phyloP scores from a whole-genome alignment of 2,888 invertebrate genomes.

The Sarcophaga caerulescens region DNA sequence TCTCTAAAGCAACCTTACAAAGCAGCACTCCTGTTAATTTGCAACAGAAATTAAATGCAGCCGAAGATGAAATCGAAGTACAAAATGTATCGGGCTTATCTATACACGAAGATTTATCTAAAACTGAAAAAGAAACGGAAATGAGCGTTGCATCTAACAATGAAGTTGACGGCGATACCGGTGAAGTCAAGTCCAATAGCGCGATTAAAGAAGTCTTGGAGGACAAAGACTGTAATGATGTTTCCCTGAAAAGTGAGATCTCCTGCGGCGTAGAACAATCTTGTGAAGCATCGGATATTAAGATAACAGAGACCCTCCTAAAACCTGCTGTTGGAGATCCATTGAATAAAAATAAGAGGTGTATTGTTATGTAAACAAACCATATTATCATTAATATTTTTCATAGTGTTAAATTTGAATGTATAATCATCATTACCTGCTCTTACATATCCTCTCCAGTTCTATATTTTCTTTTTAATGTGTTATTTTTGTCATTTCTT shows the following conservation, averaged over 20 bases:
- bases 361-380: slow-evolving; percentile 72
- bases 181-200: slow-evolving; percentile 33
- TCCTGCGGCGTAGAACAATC: slow-evolving; percentile 36
- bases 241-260: slow-evolving; percentile 38
- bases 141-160: slow-evolving; percentile 67
- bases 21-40: slow-evolving; percentile 75
- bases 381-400: slow-evolving; percentile 33
- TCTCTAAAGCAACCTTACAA: slow-evolving; percentile 76
- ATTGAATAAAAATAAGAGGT: slow-evolving; percentile 69
- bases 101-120: slow-evolving; percentile 73
- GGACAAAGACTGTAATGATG: slow-evolving; percentile 44
- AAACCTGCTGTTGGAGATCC: slow-evolving; percentile 68
- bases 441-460: slow-evolving; percentile 12
- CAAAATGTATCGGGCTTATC: slow-evolving; percentile 77
- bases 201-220: slow-evolving; percentile 44
- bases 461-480: slow-evolving; percentile 4
- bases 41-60: slow-evolving; percentile 67
- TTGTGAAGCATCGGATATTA: slow-evolving; percentile 59
- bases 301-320: slow-evolving; percentile 69
- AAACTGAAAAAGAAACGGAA: slow-evolving; percentile 70
- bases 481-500: slow-evolving; percentile 23
- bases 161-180: slow-evolving; percentile 48
- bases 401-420: slow-evolving; percentile 51
- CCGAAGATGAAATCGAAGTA: slow-evolving; percentile 75
- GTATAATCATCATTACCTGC: slow-evolving; percentile 37